Evolutionary conservation across 2,888 invertebrate species (phyloP).

Genomic region (Melanostoma scalare): DNA sequence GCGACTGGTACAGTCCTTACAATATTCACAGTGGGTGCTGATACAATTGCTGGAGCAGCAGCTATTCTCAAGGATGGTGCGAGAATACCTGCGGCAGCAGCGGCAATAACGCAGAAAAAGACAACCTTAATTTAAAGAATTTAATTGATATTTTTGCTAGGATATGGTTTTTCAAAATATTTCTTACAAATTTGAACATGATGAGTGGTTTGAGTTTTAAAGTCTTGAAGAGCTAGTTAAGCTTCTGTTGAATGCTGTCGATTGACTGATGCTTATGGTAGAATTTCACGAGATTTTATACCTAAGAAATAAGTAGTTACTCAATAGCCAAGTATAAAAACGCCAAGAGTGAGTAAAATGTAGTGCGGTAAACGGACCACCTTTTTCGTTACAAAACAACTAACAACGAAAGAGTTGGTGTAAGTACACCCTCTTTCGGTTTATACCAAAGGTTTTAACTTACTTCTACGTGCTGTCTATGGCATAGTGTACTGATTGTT

Average conservation of each 20-base stretch:
- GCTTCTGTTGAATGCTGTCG: conserved; percentile 20
- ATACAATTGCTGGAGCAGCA: conserved; percentile 38
- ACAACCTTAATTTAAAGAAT: conserved; percentile 8
- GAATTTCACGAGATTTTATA: conserved; percentile 37
- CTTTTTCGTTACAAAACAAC: too few species aligned
- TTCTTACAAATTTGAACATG: conserved; percentile 59
- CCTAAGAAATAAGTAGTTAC: not conserved
- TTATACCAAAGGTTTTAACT: too few species aligned
- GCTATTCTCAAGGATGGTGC: conserved; percentile 23
- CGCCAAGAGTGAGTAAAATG: not conserved
- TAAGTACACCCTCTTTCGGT: too few species aligned
- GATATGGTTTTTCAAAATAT: not conserved
- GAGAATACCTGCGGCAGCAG: conserved; percentile 43
- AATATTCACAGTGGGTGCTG: conserved; percentile 29
- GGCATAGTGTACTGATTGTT: too few species aligned
- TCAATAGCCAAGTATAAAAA: not conserved
- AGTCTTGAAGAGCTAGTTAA: not conserved
- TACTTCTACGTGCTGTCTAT: too few species aligned
- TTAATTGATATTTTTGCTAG: not conserved
- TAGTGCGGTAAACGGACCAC: too few species aligned
- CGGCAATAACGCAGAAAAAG: conserved; percentile 40
- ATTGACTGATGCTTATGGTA: conserved; percentile 26
- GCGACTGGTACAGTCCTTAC: conserved; percentile 22
- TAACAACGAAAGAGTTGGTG: too few species aligned
- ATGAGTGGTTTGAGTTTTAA: conserved; percentile 1